These are phyloP conservation scores for Semicossyphus pulcher DNA, from an alignment of 2,113 vertebrate species.

Conservation along the genomic window DNA sequence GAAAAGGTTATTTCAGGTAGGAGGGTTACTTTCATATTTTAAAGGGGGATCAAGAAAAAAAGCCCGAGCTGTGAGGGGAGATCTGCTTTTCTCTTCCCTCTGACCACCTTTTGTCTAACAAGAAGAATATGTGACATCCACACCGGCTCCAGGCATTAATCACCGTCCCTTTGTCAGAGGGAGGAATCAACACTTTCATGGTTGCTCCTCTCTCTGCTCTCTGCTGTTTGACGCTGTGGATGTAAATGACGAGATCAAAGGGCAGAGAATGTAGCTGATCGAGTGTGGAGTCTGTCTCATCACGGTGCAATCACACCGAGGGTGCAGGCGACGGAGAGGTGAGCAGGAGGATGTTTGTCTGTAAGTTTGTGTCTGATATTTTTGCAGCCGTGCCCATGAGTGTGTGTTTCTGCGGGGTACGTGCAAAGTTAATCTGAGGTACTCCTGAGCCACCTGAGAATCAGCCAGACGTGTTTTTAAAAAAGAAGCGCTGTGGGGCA, in stretches of 20 bases:
- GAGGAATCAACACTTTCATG: slow-evolving; percentile 31
- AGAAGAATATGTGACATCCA: slow-evolving; percentile 32
- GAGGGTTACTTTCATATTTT: slow-evolving; percentile 16
- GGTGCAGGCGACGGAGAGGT: slow-evolving; percentile 8
- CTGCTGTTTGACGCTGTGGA: slow-evolving; percentile 33
- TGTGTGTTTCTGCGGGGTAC: not conserved
- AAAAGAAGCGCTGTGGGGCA: slow-evolving; percentile 52
- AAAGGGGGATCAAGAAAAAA: slow-evolving; percentile 24
- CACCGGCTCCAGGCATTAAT: slow-evolving; percentile 55
- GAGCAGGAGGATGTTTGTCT: not conserved
- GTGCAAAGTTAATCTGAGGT: slow-evolving; percentile 47
- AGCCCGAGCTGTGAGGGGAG: not conserved
- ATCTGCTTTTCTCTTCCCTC: slow-evolving; percentile 26
- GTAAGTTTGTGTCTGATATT: slow-evolving; percentile 4
- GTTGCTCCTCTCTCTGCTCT: slow-evolving; percentile 32
- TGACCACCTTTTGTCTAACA: slow-evolving; percentile 43
- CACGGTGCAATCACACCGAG: slow-evolving; percentile 45
- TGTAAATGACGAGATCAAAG: slow-evolving; percentile 72
- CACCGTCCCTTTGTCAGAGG: slow-evolving; percentile 57
- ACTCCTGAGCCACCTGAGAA: slow-evolving; percentile 39
- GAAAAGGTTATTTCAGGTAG: slow-evolving; percentile 54
- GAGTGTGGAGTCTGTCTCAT: slow-evolving; percentile 53
- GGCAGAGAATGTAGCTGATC: slow-evolving; percentile 64
- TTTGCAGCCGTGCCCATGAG: not conserved
- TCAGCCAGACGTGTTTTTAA: slow-evolving; percentile 1